Evolutionary conservation across 2,888 invertebrate genomes (phyloP).

Genomic region (Protophormia terraenovae): DNA sequence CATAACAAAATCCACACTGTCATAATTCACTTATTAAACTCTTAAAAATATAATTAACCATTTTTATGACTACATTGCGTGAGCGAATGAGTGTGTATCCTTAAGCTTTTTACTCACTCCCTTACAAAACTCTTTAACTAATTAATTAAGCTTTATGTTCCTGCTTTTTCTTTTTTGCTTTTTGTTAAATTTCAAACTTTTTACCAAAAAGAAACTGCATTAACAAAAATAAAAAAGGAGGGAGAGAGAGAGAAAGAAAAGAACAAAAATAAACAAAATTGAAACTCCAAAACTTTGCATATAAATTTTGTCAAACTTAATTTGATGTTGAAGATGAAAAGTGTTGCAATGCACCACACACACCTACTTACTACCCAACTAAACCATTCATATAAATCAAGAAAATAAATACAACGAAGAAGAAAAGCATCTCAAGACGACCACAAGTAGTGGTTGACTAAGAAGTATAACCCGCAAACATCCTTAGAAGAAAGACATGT

Average conservation of each 20-base stretch:
- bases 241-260: background rate
- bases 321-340: constrained; percentile 65
- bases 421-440: constrained; percentile 26
- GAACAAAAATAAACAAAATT: constrained; percentile 59
- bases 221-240: constrained; percentile 9
- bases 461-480: constrained; percentile 28
- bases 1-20: background rate
- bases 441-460: constrained; percentile 59
- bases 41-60: constrained; percentile 8
- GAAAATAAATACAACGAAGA: background rate
- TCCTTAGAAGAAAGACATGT: constrained; percentile 10
- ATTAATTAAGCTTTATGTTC: constrained; percentile 63
- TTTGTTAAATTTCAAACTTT: constrained; percentile 25
- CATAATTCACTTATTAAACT: constrained; percentile 43
- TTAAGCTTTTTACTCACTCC: no score
- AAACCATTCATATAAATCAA: background rate
- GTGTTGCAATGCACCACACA: constrained; percentile 13
- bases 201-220: constrained; percentile 42
- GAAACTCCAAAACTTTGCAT: constrained; percentile 63
- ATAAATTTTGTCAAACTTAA: constrained; percentile 69
- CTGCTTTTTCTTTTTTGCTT: constrained; percentile 3
- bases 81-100: background rate
- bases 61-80: constrained; percentile 24
- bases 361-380: background rate
- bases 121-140: constrained; percentile 36